Percentiles rank a stretch among this genome's conserved stretches.
Conservation (phyloP, 2,797 vertebrate species). For the Odontamblyopus lacepedii region DNA sequence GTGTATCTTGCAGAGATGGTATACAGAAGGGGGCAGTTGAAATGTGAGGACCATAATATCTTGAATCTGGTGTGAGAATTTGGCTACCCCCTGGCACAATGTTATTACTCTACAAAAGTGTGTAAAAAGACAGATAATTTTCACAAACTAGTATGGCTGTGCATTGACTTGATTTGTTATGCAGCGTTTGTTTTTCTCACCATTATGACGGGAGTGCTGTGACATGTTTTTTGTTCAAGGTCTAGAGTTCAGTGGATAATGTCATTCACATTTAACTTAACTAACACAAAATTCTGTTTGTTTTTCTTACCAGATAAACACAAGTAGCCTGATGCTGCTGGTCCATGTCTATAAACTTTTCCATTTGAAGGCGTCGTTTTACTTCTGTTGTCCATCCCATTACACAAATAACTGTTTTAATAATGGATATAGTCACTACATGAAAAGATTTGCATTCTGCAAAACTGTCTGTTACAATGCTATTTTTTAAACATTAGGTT, state of each 20-base stretch:
- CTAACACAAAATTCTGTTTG: not conserved
- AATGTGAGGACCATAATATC: not conserved
- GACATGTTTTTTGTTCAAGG: constrained; percentile 30
- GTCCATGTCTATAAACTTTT: not conserved
- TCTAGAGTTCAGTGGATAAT: constrained; percentile 30
- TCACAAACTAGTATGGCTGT: not conserved
- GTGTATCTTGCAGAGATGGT: constrained; percentile 19
- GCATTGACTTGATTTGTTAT: not conserved
- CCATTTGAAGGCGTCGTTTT: constrained; percentile 1
- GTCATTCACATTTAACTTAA: not conserved
- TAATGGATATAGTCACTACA: not conserved
- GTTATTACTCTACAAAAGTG: not conserved
- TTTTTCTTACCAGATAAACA: constrained; percentile 41
- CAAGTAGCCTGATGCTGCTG: constrained; percentile 6
- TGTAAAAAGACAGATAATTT: not conserved
- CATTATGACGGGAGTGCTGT: constrained; percentile 55
- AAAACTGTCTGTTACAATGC: not conserved
- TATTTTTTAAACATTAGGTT: not conserved
- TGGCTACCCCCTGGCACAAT: not conserved
- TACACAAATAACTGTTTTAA: not conserved
- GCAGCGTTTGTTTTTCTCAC: constrained; percentile 10
- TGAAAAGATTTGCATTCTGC: not conserved
- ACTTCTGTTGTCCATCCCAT: constrained; percentile 45
- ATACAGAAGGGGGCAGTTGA: constrained; percentile 5
- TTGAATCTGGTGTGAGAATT: constrained; percentile 1